Evolutionary conservation across 2,113 vertebrate species (phyloP).

Genomic region (Serinus canaria): DNA sequence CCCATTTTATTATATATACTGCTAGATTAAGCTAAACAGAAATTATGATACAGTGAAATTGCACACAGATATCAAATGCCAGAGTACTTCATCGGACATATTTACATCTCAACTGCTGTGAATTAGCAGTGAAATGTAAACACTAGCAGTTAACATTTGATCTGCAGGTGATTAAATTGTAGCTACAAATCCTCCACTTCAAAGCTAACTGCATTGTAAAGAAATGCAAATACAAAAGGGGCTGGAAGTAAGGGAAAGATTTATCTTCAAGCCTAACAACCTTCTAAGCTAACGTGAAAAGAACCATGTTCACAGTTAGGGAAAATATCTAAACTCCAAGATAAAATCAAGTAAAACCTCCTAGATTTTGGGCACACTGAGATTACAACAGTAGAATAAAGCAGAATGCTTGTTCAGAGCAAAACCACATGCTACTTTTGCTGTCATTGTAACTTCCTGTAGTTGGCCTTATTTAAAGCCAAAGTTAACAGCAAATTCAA

Average conservation of each 20-base stretch:
- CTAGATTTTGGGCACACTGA: neutral
- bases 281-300: neutral
- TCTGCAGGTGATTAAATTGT: neutral
- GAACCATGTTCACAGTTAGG: rapidly evolving
- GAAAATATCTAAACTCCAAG: neutral
- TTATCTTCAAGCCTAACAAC: neutral
- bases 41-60: neutral
- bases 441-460: neutral
- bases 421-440: neutral
- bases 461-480: neutral
- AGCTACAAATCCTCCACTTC: neutral
- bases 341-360: neutral
- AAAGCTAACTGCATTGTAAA: neutral
- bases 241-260: neutral
- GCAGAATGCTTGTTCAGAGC: neutral
- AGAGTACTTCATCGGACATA: neutral
- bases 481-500: neutral
- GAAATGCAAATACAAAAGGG: neutral
- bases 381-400: neutral
- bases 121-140: neutral
- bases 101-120: neutral
- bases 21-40: neutral
- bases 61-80: neutral
- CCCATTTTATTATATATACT: neutral
- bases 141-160: neutral